Evolutionary conservation across 2,113 vertebrate genomes (phyloP), one percentile per base, ranked within the genome.

Genomic region (Lagenorhynchus albirostris): DNA sequence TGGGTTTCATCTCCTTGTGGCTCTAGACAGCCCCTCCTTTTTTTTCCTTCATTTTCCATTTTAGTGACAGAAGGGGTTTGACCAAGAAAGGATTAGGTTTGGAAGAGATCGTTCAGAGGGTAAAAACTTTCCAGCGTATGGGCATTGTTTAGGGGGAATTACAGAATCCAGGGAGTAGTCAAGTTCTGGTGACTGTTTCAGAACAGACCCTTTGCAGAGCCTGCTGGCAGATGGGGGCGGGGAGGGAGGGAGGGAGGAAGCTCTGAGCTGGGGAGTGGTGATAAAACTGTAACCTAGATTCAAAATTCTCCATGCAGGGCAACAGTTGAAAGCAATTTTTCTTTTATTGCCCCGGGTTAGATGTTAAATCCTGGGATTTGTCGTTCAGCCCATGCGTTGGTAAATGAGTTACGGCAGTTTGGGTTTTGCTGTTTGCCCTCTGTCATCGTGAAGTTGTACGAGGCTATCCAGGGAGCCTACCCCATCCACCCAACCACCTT

Each of bases 341-440:
- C 12, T 23, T 76, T 55, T 36, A 70, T 23, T 58, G 25, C 73
- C 50, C 83, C 2, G 18, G 63, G 41, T 68, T 47, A 68, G 76
- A 93, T 3, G 47, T 29, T 93, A 87, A 86, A 58, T 58, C 81
- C 60, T 31, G 36, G n/a, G 41, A 36, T 29, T 23, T 58, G 25
- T 41, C 79, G 77, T 18, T 90, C 50, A 76, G 23, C 33, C 55
- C 58, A 18, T 13, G 12, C 38, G 44, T 80, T 79, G 77, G 91
- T 41, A 68, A 95, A 81, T 60, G 38, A 93, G n/a, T 84, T 65
- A 50, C 14, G 38, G 53, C 23, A 60, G 31, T 70, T 89, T 82
- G 6, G 82, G 73, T 85, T 82, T 82, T 53, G 41, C 41, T 77
- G 23, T 91, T 81, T 76, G 36, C 44, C 15, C 14, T 38, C 55